Evolutionary conservation across 2,797 vertebrate species (phyloP), one percentile per base, ranked within the genome.

Genomic region (Chaenodraco wilsoni): DNA sequence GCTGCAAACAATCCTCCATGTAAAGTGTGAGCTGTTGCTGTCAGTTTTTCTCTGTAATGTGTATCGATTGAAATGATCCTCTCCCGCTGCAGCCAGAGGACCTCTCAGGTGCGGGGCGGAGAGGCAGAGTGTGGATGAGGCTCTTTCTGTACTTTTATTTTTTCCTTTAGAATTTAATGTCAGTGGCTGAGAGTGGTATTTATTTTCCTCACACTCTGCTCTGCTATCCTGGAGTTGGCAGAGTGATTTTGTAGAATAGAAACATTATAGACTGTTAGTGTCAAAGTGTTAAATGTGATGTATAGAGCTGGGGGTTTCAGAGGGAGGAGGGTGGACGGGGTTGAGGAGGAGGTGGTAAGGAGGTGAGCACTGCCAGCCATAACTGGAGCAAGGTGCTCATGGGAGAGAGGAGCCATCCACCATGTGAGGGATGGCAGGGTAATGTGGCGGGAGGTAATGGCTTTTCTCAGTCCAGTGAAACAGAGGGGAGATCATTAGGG

Each of bases 251-350:
- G 96, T 98, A 97, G 96, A 98, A 97, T 98, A 98, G 96, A 98
- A 98, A 97, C 97, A 97, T 98, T 98, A 97, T 97, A 97, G 97
- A 98, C 97, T 98, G 97, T 97, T 98, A 97, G 96, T 98, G 97
- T 98, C 97, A 98, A 96, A 96, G 96, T 97, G 97, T 97, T 98
- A 98, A 98, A 97, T 96, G 97, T 98, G 97, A 98, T 98, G 96
- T 97, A 98, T 98, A 96, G 96, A 96, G 95, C 94, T 93, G 94
- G 94, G 94, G 94, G 91, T 90, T 91, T 91, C 89, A 76, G 79
- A 69, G 83, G 88, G 84, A 77, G 83, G 91, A 89, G 91, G 93
- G 94, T 90, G 93, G 93, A 93, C 2, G 75, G 91, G 93, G 89
- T 92, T 78, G 84, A 88, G 86, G 85, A 84, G 89, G 87, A 87